Evolutionary conservation across 1,140 invertebrate genomes (phyloP), one percentile per base, ranked within the genome.

Genomic region (Chrysomallon squamiferum): DNA sequence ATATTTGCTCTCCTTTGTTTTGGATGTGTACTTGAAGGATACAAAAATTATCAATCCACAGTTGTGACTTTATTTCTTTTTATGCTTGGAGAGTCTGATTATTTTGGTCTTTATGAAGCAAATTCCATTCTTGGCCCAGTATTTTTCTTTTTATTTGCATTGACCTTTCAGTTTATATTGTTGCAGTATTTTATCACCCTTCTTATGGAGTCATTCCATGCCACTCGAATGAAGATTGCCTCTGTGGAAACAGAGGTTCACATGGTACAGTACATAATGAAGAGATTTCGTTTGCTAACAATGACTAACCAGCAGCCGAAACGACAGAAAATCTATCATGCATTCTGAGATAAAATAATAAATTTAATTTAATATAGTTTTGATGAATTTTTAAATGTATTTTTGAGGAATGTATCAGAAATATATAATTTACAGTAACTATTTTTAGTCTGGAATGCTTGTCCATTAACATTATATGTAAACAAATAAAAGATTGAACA

Each of bases 41-140:
- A 74, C 47, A 57, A 33, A 13, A 43, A 59, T 38, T 29, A 73
- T 5, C 18, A 43, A 15, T 29, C 27, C 15, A 61, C 57, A 29
- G 22, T 75, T 0, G 56, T 73, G 7, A 60, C 75, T 11, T 45
- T 75, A 25, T 69, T 73, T 30, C 69, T 71, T 52, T 72, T 77
- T 52, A 57, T 66, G 0, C 29, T 77, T 0, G 73, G 73, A 13
- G 67, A 60, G 11, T 71, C 71, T n/a, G 73, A 77, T 56, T 69
- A 66, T 50, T 59, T 43, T 49, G 64, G 66, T 2, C 22, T 77
- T 0, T 3, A 58, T 20, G 43, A 50, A 22, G 67, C 59, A 6
- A 49, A 71, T 43, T 30, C 62, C 22, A 38, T 70, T 11, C 45
- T 76, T 18, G 75, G 75, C 25, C 75, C 75, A 7, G 15, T 60